Evolutionary conservation across 2,113 vertebrate genomes (phyloP).

Genomic region (Leucopternis melanops): DNA sequence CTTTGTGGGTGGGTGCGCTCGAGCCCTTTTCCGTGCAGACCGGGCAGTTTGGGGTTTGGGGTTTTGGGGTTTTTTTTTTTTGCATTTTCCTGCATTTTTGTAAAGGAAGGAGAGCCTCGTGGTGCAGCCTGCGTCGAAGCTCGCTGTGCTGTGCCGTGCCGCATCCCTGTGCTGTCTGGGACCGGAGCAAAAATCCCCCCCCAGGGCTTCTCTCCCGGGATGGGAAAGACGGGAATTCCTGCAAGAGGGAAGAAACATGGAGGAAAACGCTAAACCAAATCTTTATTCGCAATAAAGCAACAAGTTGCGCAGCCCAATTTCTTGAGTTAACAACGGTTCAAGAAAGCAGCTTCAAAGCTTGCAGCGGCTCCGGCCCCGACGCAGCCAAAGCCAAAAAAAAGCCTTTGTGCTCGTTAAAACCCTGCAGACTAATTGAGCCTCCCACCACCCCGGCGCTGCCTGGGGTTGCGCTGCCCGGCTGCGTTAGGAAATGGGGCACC

Average conservation of each 20-base stretch:
- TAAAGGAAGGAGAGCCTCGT: not conserved
- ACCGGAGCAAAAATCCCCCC: not conserved
- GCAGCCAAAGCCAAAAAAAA: not conserved
- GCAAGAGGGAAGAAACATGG: not conserved
- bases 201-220: too few relatives aligned
- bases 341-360: not conserved
- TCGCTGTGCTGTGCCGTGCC: not conserved
- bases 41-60: not conserved
- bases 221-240: not conserved
- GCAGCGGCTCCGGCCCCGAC: fast-evolving
- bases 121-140: too few relatives aligned
- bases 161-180: not conserved
- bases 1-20: too few relatives aligned
- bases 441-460: fast-evolving
- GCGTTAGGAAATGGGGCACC: not conserved
- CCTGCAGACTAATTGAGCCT: fast-evolving
- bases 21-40: not conserved
- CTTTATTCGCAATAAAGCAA: not conserved
- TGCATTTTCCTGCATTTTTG: not conserved
- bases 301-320: not conserved
- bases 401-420: not conserved
- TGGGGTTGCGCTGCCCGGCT: not conserved
- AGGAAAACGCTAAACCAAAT: not conserved
- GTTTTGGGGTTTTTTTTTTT: not conserved
- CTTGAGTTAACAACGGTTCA: fast-evolving